Evolutionary conservation across 2,797 vertebrate genomes (phyloP).

Genomic region (Parauchenoglanis punctatus): DNA sequence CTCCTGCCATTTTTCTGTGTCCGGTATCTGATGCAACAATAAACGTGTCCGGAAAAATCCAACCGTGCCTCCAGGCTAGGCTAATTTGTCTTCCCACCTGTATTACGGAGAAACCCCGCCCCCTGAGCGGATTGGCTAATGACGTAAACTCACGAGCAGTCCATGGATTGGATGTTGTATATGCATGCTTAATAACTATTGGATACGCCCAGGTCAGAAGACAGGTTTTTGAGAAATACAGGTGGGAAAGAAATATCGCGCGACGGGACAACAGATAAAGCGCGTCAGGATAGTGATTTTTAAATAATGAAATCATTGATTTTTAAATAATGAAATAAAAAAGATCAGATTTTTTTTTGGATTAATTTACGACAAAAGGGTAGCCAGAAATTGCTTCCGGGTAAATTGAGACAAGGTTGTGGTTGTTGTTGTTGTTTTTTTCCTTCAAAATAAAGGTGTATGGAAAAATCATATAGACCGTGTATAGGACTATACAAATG

Average conservation of each 20-base stretch:
- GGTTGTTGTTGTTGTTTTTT: too few relatives aligned
- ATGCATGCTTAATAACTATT: not conserved
- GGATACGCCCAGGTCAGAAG: not conserved
- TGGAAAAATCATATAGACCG: not conserved
- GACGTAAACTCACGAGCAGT: too few relatives aligned
- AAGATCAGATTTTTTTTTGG: constrained; percentile 15
- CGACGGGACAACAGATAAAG: not conserved
- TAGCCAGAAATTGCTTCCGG: constrained; percentile 21
- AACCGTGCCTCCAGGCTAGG: not conserved
- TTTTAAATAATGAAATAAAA: not conserved
- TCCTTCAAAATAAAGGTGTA: constrained; percentile 47
- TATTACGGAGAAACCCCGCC: not conserved
- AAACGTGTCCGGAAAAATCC: constrained; percentile 77
- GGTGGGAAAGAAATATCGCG: not conserved
- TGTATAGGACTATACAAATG: not conserved
- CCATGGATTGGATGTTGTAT: not conserved
- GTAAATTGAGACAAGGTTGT: not conserved
- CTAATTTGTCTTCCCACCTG: not conserved
- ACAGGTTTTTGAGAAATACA: not conserved
- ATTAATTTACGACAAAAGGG: not conserved
- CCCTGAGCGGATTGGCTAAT: not conserved
- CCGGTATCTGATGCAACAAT: constrained; percentile 87
- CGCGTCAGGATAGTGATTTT: not conserved
- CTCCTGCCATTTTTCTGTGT: constrained; percentile 75
- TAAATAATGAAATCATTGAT: not conserved